Base-by-base conservation (phyloP, 2,113 vertebrate genomes). In the Halichoerus grypus region DNA sequence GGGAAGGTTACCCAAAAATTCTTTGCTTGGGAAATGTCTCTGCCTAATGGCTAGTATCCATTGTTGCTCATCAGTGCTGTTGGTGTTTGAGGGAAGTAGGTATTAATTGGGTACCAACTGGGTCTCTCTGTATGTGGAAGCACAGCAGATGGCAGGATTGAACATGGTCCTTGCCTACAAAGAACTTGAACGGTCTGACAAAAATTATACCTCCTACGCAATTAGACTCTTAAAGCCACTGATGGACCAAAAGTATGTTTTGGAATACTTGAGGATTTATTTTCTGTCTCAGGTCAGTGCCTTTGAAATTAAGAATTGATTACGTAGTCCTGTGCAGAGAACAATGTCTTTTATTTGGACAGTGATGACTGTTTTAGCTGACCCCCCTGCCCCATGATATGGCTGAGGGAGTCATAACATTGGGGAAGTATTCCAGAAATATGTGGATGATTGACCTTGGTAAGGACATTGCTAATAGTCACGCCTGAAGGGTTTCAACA, bases 401-500 rank as follows among this genome's bases (percentile, higher is more conserved):
- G 81, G 18, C 57, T 91, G 76, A 96, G 53, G 94, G 87, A 94
- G 28, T 63, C 42, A 26, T 36, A 79, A 51, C 22, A 90, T 53
- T 46, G 26, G 71, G 63, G 12, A 72, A 59, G 18, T 83, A 69
- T 83, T 93, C 51, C 26, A 46, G 89, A 95, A 90, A 72, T 39
- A 39, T 14, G 16, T 81, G 83, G 22, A 46, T 67, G 74, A 16
- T 51, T 55, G 88, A 85, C 59, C 69, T 96, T 94, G 76, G 74
- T 42, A 42, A 95, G 87, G 81, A 36, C 39, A 69, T 31, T 53
- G 3, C 71, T 80, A n/a, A 57, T 51, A 80, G 39, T 77, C 33
- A 26, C 12, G 59, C 55, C 39, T 59, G 82, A 89, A 79, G 83
- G 18, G 8, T 91, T 95, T 96, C 26, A 80, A 69, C 61, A 96